Evolutionary conservation across 1,140 invertebrate species (phyloP), one percentile per base, ranked within the genome.

Genomic region (Listronotus oregonensis): DNA sequence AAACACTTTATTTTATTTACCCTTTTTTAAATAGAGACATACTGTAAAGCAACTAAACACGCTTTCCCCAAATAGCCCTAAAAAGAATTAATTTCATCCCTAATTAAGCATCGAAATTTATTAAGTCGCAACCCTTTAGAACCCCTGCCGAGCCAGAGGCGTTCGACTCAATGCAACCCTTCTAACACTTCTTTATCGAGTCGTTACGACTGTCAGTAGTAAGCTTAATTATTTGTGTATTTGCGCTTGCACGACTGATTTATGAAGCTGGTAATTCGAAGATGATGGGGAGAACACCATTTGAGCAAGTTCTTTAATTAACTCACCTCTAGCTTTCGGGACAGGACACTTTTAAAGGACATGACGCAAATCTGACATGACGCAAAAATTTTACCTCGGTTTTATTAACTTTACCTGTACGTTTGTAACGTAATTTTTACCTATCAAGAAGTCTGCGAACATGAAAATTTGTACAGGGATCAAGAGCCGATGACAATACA

Each of bases 91-190:
- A 74, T 74, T 74, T 74, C 72, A 71, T 71, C 73, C 71, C 69
- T 73, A 73, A 74, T 74, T 74, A 74, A 74, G 67, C 71, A 70
- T 66, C 62, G 66, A 65, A 66, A 72, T 74, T 74, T 70, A 72
- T 74, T 71, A 74, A 71, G 63, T 73, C 56, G 58, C 62, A 73
- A 71, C 72, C 69, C 71, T 72, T 71, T 60, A 62, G 54, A 50
- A 58, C 44, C 59, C 49, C 63, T 51, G 42, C 27, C 42, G 47
- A 51, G 64, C 57, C 62, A 31, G 17, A 69, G 70, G 68, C 68
- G 61, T 68, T 59, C 42, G 55, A 68, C 65, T 65, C 21, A 63
- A 65, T 68, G 60, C 64, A 63, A 64, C 65, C 66, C 63, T 60
- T 72, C 65, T 54, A 56, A 65, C 65, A 71, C 67, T 74, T 73